Base-by-base conservation (phyloP, 2,797 vertebrate species). In the Perdix hodgsoniae region DNA sequence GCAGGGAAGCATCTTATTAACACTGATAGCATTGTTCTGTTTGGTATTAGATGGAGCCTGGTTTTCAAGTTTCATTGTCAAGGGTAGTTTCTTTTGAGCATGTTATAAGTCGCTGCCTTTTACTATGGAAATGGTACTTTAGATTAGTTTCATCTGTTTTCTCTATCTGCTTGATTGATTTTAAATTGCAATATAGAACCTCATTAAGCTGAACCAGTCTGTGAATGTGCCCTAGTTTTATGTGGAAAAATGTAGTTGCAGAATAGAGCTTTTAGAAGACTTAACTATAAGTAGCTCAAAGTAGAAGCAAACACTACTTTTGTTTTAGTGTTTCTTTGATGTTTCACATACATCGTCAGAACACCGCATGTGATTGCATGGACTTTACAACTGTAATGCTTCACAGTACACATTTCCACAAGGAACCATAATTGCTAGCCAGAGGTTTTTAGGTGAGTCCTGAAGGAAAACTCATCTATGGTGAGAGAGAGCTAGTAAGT, bases 61-160 rank as follows among this genome's bases (percentile, higher is more conserved):
- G 73, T 96, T 93, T 94, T 74, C 94, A 95, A 93, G 75, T 56
- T 64, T 75, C 63, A 26, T 56, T 91, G 93, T 94, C 81, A 86
- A 73, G 69, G 47, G 18, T 77, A 61, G 85, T 52, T 64, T 90
- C 69, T 83, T 89, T 50, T 65, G 33, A 89, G 61, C 14, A 2
- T 63, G 19, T 74, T 94, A 69, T 76, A 57, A 83, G 50, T 85
- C 70, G 65, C 91, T 92, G 24, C 90, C 18, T 86, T 85, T 94
- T 89, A 39, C n/a, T 85, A 23, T 91, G 69, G 39, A 87, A 91
- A 57, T 72, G 59, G 72, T 87, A 54, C 50, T 72, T 93, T 70
- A 64, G 66, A 64, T 95, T 91, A 57, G 83, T 95, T 92, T 95
- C 73, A 45, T 95, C 94, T 95, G 86, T 95, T 95, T 93, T 93